phyloP scores from a whole-genome alignment of 1,140 invertebrate genomes.

The Pseudomyrmex flavicornis region DNA sequence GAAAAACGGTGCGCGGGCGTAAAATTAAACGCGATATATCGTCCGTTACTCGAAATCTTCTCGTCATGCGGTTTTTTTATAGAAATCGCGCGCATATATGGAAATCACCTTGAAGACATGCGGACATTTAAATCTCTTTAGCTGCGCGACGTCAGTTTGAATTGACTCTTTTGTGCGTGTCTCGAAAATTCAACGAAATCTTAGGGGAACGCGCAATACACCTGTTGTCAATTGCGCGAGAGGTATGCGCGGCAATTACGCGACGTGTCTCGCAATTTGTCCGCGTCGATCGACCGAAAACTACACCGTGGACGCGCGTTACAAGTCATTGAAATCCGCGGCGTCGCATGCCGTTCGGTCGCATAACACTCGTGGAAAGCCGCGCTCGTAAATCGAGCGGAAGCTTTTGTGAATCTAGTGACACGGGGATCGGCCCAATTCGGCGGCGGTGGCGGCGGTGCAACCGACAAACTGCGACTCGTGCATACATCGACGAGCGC shows the following conservation, averaged over 20 bases:
- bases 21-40: slow-evolving; percentile 41
- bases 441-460: slow-evolving; percentile 37
- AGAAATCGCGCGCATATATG: not conserved
- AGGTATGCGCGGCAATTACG: not conserved
- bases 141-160: too few relatives aligned
- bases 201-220: not conserved
- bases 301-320: slow-evolving; percentile 21
- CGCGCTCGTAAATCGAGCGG: slow-evolving; percentile 68
- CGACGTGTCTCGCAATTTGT: not conserved
- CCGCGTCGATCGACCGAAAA: slow-evolving; percentile 23
- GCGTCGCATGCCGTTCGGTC: slow-evolving; percentile 17
- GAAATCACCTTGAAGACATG: not conserved
- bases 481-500: slow-evolving; percentile 59
- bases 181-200: too few relatives aligned
- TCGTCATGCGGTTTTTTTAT: not conserved
- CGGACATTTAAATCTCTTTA: not conserved
- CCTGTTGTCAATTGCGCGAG: not conserved
- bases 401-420: slow-evolving; percentile 72
- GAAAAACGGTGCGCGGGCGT: not conserved
- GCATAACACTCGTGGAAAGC: slow-evolving; percentile 45
- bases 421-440: slow-evolving; percentile 59
- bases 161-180: too few relatives aligned
- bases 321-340: slow-evolving; percentile 51
- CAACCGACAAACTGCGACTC: slow-evolving; percentile 62
- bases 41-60: not conserved